phyloP scores from a whole-genome alignment of 2,797 vertebrate genomes.

The Leptatherina wallacei region DNA sequence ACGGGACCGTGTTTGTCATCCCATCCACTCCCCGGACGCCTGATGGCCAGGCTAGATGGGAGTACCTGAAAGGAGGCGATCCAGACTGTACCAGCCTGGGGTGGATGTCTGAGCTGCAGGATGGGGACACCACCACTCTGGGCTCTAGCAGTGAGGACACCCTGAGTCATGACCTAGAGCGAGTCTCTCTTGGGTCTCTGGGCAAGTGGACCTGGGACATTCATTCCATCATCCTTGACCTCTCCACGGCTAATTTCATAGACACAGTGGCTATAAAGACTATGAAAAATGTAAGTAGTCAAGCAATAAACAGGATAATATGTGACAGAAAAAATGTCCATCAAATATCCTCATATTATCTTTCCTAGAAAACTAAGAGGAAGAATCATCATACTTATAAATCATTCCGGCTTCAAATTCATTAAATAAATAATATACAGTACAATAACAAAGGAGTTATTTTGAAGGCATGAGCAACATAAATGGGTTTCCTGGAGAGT shows the following conservation, averaged over 20 bases:
- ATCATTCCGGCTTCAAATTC: not conserved
- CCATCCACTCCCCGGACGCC: slow-evolving; percentile 62
- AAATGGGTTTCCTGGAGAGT: not conserved
- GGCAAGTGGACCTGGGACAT: slow-evolving; percentile 88
- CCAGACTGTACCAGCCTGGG: slow-evolving; percentile 75
- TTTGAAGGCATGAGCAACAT: not conserved
- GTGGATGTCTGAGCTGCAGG: slow-evolving; percentile 73
- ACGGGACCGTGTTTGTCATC: slow-evolving; percentile 81
- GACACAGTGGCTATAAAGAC: slow-evolving; percentile 84
- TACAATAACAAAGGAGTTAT: not conserved
- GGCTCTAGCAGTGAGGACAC: slow-evolving; percentile 80
- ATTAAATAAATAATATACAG: not conserved
- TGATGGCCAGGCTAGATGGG: slow-evolving; percentile 73
- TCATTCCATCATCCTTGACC: slow-evolving; percentile 90
- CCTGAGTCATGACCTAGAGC: slow-evolving; percentile 80
- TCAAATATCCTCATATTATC: not conserved
- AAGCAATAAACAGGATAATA: slow-evolving; percentile 2
- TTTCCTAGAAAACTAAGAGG: not conserved
- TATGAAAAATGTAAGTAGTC: slow-evolving; percentile 77
- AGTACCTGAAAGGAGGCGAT: slow-evolving; percentile 80
- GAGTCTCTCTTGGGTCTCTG: slow-evolving; percentile 80
- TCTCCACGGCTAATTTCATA: slow-evolving; percentile 89
- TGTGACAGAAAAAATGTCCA: not conserved
- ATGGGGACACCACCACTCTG: slow-evolving; percentile 76
- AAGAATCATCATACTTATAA: not conserved